A percentile compares a stretch with the other conserved stretches of the same genome.
phyloP scores from a whole-genome alignment of 2,797 vertebrate species.

The Typhlichthys subterraneus region DNA sequence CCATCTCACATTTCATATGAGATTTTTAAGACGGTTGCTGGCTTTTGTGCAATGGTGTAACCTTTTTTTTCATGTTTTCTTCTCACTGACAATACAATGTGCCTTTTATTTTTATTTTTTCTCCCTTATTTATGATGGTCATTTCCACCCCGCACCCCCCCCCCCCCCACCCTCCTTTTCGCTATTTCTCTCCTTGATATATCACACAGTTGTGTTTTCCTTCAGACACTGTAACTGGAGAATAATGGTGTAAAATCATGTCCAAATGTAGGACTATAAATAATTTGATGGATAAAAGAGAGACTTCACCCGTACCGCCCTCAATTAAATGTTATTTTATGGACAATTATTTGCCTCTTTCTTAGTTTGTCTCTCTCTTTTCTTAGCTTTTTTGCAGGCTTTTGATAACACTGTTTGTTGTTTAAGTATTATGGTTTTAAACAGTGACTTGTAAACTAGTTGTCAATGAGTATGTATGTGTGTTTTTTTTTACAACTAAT shows the following conservation, averaged over 20 bases:
- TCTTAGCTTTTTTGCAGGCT: no score
- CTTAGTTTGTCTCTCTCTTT: no score
- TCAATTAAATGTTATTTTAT: background rate
- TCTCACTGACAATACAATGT: slow-evolving; percentile 24
- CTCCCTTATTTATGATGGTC: background rate
- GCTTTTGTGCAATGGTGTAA: background rate
- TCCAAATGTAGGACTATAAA: slow-evolving; percentile 55
- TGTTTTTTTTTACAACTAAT: no score
- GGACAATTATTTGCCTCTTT: no score
- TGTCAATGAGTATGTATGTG: no score
- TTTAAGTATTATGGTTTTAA: no score
- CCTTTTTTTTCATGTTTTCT: background rate
- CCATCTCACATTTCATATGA: background rate
- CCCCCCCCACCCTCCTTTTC: no score
- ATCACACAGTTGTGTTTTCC: background rate
- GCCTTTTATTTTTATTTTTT: slow-evolving; percentile 2
- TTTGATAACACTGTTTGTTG: no score
- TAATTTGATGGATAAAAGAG: slow-evolving; percentile 46
- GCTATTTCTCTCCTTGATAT: slow-evolving; percentile 8
- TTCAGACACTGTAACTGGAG: slow-evolving; percentile 29
- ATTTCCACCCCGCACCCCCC: background rate
- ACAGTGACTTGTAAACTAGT: no score
- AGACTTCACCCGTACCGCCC: background rate
- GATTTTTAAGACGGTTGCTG: slow-evolving; percentile 2
- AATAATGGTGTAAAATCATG: slow-evolving; percentile 31